A percentile compares a stretch with the other conserved stretches of the same genome.
phyloP scores from a whole-genome alignment of 1,140 invertebrate species.

The Callitettix versicolor region DNA sequence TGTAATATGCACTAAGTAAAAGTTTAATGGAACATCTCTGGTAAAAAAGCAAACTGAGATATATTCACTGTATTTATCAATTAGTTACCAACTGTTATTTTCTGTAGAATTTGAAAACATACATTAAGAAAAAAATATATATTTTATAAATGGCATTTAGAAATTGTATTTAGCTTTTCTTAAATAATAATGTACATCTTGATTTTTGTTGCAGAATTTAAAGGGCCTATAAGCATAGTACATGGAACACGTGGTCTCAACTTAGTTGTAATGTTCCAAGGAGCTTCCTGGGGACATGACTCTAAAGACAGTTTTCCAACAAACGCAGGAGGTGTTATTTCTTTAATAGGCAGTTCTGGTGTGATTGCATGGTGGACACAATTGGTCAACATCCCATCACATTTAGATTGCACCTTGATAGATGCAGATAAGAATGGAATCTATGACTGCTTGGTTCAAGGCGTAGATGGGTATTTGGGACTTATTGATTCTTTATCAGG shows the following conservation, averaged over 20 bases:
- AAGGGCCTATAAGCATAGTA: slow-evolving; percentile 57
- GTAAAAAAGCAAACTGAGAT: no score
- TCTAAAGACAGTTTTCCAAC: slow-evolving; percentile 30
- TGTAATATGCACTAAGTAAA: no score
- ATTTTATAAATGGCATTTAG: no score
- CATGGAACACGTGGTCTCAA: slow-evolving; percentile 47
- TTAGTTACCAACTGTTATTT: no score
- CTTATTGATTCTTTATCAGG: slow-evolving; percentile 58
- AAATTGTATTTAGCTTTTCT: no score
- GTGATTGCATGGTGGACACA: slow-evolving; percentile 51
- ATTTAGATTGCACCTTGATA: slow-evolving; percentile 56
- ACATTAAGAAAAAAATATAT: no score
- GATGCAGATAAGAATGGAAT: slow-evolving; percentile 57
- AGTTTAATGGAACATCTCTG: no score
- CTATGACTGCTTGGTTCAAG: slow-evolving; percentile 58
- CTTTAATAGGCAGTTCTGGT: slow-evolving; percentile 48
- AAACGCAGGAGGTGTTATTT: slow-evolving; percentile 37
- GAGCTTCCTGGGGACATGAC: slow-evolving; percentile 36
- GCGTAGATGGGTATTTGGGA: slow-evolving; percentile 51
- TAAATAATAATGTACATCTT: no score
- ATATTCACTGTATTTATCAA: no score
- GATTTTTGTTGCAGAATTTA: slow-evolving; percentile 40
- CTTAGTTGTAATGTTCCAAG: slow-evolving; percentile 56
- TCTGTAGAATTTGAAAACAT: no score
- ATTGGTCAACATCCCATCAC: slow-evolving; percentile 47